Evolutionary conservation across 2,888 invertebrate species (phyloP).

Genomic region (Oxyscelio sp.): DNA sequence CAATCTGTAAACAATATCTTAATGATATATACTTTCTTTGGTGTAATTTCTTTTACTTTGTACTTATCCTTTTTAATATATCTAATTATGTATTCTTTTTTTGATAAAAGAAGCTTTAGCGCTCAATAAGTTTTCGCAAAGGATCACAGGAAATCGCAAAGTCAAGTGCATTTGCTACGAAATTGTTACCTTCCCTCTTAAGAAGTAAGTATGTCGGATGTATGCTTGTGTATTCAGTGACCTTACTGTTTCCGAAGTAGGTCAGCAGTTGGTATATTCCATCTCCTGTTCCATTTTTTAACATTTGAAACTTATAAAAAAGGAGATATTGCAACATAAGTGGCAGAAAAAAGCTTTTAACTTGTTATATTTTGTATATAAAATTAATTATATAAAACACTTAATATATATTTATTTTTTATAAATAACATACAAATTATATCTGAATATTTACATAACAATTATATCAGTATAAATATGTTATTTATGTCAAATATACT

Average conservation of each 20-base stretch:
- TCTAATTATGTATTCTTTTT: too few species aligned
- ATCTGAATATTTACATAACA: too few species aligned
- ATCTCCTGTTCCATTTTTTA: constrained; percentile 67
- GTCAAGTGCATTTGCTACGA: constrained; percentile 49
- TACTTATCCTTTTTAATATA: too few species aligned
- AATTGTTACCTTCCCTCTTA: constrained; percentile 36
- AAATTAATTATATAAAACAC: too few species aligned
- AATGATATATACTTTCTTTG: too few species aligned
- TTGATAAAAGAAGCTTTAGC: too few species aligned
- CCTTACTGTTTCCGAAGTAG: constrained; percentile 61
- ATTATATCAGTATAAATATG: too few species aligned
- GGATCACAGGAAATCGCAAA: constrained; percentile 44
- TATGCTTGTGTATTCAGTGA: constrained; percentile 61
- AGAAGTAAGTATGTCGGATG: constrained; percentile 22
- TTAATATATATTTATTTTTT: too few species aligned
- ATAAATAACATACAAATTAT: too few species aligned
- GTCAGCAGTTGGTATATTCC: constrained; percentile 53
- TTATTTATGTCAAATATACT: too few species aligned
- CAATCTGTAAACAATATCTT: too few species aligned
- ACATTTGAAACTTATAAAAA: constrained; percentile 54
- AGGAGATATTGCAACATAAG: constrained; percentile 31
- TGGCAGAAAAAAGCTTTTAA: constrained; percentile 61
- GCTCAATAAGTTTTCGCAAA: constrained; percentile 28
- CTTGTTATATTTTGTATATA: constrained; percentile 53
- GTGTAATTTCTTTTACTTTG: too few species aligned